phyloP scores from a whole-genome alignment of 2,888 invertebrate species.

The Eulithis testata region DNA sequence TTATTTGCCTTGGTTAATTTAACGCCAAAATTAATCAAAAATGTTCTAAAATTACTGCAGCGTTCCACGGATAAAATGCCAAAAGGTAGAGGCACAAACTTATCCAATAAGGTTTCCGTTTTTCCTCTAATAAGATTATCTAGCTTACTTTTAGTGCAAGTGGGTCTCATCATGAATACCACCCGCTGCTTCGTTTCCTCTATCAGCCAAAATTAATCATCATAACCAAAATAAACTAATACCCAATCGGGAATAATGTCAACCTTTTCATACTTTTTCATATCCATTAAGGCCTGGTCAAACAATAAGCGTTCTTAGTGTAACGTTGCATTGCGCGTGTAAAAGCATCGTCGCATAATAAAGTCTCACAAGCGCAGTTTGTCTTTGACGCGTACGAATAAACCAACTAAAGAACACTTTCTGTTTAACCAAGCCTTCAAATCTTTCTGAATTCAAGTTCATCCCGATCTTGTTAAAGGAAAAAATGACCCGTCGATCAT shows the following conservation, averaged over 20 bases:
- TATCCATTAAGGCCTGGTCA: background rate
- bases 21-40: background rate
- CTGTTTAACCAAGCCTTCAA: background rate
- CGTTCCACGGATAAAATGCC: background rate
- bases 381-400: background rate
- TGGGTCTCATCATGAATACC: slow-evolving; percentile 3
- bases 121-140: slow-evolving; percentile 6
- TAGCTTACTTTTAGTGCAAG: slow-evolving; percentile 4
- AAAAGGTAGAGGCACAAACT: background rate
- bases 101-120: background rate
- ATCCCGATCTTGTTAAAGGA: slow-evolving; percentile 39
- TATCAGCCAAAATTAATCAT: slow-evolving; percentile 2
- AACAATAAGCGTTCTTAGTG: too few relatives aligned
- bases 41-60: background rate
- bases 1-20: too few relatives aligned
- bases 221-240: slow-evolving; percentile 5
- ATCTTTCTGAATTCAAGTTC: slow-evolving; percentile 31
- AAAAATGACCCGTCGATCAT: slow-evolving; percentile 54
- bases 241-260: slow-evolving; percentile 30
- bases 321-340: too few relatives aligned
- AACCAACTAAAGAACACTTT: too few relatives aligned
- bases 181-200: slow-evolving; percentile 6
- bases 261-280: slow-evolving; percentile 19
- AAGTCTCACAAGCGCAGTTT: too few relatives aligned
- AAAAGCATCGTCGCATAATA: too few relatives aligned